Conservation (phyloP, 1,140 invertebrate species). For the Conus betulinus region DNA sequence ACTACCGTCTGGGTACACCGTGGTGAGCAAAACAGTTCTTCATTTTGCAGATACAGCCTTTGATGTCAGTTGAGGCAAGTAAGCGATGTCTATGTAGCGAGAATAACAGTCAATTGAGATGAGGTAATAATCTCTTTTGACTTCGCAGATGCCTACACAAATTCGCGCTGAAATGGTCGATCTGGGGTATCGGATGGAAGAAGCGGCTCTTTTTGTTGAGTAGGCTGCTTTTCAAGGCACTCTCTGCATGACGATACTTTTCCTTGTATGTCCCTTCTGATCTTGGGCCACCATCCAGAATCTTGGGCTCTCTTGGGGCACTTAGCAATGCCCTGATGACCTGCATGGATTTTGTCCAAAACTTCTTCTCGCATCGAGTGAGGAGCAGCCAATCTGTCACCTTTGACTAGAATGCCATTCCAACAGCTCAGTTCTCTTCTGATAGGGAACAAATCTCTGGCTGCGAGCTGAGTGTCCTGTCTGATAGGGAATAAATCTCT, state of each 20-base stretch:
- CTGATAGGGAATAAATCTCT: no score
- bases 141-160: constrained; percentile 40
- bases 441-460: not conserved
- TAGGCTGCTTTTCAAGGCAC: constrained; percentile 24
- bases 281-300: constrained; percentile 53
- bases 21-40: constrained; percentile 68
- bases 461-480: not conserved
- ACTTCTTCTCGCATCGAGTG: constrained; percentile 56
- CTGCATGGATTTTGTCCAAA: constrained; percentile 61
- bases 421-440: not conserved
- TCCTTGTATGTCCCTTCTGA: constrained; percentile 49
- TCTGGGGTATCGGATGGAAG: constrained; percentile 17
- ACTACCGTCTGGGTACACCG: constrained; percentile 66
- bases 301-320: constrained; percentile 34
- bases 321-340: constrained; percentile 65
- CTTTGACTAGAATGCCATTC: not conserved
- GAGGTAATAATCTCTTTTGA: constrained; percentile 35
- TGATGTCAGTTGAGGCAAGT: constrained; percentile 25
- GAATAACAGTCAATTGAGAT: constrained; percentile 50
- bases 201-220: constrained; percentile 38
- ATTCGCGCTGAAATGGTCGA: constrained; percentile 44
- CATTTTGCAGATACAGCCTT: constrained; percentile 33
- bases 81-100: constrained; percentile 45
- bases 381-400: constrained; percentile 58
- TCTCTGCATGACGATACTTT: constrained; percentile 34